phyloP scores from a whole-genome alignment of 2,797 vertebrate genomes.

The Megaceryle alcyon region DNA sequence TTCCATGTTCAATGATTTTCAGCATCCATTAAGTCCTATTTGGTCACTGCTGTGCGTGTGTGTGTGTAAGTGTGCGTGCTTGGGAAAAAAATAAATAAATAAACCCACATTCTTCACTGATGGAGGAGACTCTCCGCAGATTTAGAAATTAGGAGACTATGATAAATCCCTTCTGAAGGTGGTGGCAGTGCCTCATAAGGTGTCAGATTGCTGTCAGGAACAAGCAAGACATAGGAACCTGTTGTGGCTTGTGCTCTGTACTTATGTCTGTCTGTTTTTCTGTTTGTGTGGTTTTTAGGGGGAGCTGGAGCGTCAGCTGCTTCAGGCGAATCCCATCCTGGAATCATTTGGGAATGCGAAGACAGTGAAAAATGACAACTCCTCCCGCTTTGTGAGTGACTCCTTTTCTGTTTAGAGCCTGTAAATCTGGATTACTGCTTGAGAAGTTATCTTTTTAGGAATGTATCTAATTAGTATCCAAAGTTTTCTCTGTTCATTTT shows the following conservation, averaged over 20 bases:
- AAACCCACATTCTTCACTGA: not conserved
- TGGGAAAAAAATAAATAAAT: no score
- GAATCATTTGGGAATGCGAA: conserved; percentile 98
- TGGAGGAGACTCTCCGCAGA: not conserved
- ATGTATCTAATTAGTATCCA: not conserved
- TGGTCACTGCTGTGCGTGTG: not conserved
- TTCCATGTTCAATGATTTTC: not conserved
- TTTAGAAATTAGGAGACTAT: not conserved
- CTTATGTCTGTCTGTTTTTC: conserved; percentile 11
- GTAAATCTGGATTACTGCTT: not conserved
- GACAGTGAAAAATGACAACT: conserved; percentile 99
- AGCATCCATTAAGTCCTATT: not conserved
- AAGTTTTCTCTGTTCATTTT: not conserved
- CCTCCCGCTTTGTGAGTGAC: conserved; percentile 95
- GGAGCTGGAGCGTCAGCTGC: conserved; percentile 95
- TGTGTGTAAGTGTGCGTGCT: not conserved
- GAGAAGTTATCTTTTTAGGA: not conserved
- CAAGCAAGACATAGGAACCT: not conserved
- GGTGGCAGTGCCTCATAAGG: not conserved
- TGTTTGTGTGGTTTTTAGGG: conserved; percentile 83
- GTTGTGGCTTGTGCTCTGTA: rapidly evolving
- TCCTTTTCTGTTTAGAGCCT: not conserved
- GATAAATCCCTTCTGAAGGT: not conserved
- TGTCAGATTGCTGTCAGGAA: not conserved
- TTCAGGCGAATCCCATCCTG: conserved; percentile 98